Evolutionary conservation across 2,113 vertebrate species (phyloP).

Genomic region (Psammodynastes pulverulentus): DNA sequence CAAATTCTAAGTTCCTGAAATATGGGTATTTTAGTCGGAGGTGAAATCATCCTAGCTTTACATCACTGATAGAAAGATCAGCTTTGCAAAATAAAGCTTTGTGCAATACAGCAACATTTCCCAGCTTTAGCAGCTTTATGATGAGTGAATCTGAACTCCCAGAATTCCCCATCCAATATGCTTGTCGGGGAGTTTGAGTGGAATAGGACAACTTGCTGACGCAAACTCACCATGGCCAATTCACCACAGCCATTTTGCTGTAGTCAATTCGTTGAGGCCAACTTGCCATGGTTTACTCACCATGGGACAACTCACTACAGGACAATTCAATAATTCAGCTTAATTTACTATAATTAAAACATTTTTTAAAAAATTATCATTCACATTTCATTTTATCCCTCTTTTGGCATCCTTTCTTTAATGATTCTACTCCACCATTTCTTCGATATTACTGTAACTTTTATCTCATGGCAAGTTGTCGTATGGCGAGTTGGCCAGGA

Average conservation of each 20-base stretch:
- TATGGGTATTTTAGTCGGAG: neutral
- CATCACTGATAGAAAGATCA: neutral
- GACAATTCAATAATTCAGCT: too few relatives aligned
- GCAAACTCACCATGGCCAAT: too few relatives aligned
- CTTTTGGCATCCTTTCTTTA: too few relatives aligned
- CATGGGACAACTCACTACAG: too few relatives aligned
- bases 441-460: too few relatives aligned
- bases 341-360: too few relatives aligned
- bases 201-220: neutral
- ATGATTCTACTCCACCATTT: too few relatives aligned
- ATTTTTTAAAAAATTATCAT: too few relatives aligned
- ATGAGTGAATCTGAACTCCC: neutral
- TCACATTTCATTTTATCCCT: too few relatives aligned
- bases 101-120: neutral
- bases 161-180: neutral
- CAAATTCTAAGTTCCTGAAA: neutral
- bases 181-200: neutral
- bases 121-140: neutral
- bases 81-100: neutral
- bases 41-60: neutral
- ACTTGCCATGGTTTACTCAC: neutral
- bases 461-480: too few relatives aligned
- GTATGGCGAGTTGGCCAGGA: too few relatives aligned
- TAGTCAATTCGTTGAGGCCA: neutral
- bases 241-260: neutral